Percentiles rank a stretch among this genome's conserved stretches.
phyloP scores from a whole-genome alignment of 1,140 invertebrate genomes.

The Anadara kagoshimensis region DNA sequence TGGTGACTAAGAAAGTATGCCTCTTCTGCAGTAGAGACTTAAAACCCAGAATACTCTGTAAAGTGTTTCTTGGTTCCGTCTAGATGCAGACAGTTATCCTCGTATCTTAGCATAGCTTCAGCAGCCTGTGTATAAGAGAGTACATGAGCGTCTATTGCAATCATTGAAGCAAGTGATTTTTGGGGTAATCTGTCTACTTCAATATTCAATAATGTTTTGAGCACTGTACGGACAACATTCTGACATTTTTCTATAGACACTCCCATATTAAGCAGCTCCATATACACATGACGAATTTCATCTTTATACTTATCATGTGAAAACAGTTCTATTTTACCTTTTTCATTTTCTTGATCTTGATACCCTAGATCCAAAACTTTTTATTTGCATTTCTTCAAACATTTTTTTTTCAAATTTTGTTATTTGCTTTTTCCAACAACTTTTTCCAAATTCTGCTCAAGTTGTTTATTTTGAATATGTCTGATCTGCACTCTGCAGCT shows the following conservation, averaged over 20 bases:
- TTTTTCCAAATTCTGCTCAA: too few species aligned
- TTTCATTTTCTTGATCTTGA: not conserved
- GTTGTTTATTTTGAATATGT: too few species aligned
- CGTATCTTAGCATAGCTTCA: too few species aligned
- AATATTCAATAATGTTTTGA: not conserved
- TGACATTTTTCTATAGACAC: conserved; percentile 2
- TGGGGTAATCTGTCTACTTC: conserved; percentile 2
- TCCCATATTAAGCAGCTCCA: not conserved
- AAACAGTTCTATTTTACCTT: not conserved
- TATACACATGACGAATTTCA: conserved; percentile 4
- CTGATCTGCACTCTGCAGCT: too few species aligned
- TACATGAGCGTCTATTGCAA: too few species aligned
- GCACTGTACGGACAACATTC: not conserved
- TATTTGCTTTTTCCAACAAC: too few species aligned
- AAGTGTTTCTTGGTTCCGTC: not conserved
- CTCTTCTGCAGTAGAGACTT: not conserved
- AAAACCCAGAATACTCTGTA: conserved; percentile 5
- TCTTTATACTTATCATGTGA: not conserved
- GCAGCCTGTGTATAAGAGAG: too few species aligned
- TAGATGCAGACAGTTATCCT: too few species aligned
- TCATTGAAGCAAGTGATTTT: not conserved
- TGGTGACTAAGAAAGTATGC: not conserved
- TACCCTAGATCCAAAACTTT: too few species aligned
- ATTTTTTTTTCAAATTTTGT: too few species aligned
- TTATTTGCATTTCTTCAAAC: too few species aligned